Evolutionary conservation across 2,113 vertebrate genomes (phyloP).

Genomic region (Nothocercus julius): DNA sequence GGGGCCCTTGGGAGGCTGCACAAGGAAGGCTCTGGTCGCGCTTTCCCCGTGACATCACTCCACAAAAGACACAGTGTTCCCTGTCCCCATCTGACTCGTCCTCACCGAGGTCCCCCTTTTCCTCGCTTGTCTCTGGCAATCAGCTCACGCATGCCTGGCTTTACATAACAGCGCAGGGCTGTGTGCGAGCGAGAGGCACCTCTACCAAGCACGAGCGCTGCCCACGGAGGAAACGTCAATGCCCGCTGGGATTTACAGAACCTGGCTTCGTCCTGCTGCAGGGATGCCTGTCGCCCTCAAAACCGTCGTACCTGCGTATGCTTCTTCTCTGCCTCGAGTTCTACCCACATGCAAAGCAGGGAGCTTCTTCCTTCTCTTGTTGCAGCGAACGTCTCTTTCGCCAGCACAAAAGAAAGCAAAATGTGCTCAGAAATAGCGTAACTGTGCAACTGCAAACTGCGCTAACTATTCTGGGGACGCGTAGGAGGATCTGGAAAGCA

Average conservation of each 20-base stretch:
- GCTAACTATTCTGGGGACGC: conserved; percentile 22
- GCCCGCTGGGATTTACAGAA: conserved; percentile 1
- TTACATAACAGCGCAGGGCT: conserved; percentile 51
- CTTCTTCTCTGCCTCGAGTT: not conserved
- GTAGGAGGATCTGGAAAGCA: conserved; percentile 43
- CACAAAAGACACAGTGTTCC: conserved; percentile 61
- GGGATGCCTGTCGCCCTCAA: not conserved
- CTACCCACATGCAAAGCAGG: not conserved
- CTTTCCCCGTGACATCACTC: not conserved
- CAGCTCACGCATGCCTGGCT: conserved; percentile 68
- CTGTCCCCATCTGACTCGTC: conserved; percentile 66
- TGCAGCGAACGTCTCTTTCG: not conserved
- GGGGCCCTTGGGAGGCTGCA: not conserved
- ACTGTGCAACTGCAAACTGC: not conserved
- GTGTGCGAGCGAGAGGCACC: conserved; percentile 31
- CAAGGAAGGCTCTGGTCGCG: not conserved
- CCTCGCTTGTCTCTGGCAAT: conserved; percentile 57
- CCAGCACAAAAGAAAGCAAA: not conserved
- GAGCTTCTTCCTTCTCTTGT: not conserved
- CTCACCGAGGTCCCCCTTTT: conserved; percentile 13
- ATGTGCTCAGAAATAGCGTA: not conserved
- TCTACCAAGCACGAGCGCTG: conserved; percentile 42
- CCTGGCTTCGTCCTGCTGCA: not conserved
- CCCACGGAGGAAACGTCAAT: conserved; percentile 29
- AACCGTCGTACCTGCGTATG: not conserved